Evolutionary conservation across 2,113 vertebrate species (phyloP).

Genomic region (Daphoenositta chrysoptera): DNA sequence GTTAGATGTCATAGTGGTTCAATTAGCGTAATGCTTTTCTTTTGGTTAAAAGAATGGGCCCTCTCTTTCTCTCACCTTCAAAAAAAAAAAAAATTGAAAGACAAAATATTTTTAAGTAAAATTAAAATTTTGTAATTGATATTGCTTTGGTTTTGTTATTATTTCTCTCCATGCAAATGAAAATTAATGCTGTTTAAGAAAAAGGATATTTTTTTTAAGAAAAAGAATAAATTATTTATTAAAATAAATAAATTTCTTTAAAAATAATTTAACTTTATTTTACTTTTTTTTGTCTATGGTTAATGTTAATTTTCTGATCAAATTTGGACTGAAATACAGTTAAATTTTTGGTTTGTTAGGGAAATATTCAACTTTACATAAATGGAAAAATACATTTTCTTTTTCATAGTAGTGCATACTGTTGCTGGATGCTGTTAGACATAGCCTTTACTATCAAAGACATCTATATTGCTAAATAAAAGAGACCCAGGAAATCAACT

Average conservation of each 20-base stretch:
- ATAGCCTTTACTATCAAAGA: not conserved
- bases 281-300: rapidly evolving
- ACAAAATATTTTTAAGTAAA: not conserved
- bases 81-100: not conserved
- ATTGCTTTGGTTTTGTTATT: not conserved
- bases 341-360: not conserved
- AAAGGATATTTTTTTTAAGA: too few species aligned
- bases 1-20: not conserved
- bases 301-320: not conserved
- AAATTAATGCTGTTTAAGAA: not conserved
- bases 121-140: not conserved
- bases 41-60: not conserved
- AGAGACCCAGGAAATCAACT: not conserved
- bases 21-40: not conserved
- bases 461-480: not conserved
- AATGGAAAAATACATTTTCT: not conserved
- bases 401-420: not conserved
- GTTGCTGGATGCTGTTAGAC: not conserved
- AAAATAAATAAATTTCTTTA: too few species aligned
- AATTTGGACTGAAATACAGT: not conserved
- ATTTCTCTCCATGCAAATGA: not conserved
- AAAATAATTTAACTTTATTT: not conserved
- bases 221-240: too few species aligned
- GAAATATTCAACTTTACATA: not conserved
- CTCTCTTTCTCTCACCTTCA: not conserved